Evolutionary conservation across 92 coral and sea anemone species (phyloP).

Genomic region (Zoanthus sociatus): DNA sequence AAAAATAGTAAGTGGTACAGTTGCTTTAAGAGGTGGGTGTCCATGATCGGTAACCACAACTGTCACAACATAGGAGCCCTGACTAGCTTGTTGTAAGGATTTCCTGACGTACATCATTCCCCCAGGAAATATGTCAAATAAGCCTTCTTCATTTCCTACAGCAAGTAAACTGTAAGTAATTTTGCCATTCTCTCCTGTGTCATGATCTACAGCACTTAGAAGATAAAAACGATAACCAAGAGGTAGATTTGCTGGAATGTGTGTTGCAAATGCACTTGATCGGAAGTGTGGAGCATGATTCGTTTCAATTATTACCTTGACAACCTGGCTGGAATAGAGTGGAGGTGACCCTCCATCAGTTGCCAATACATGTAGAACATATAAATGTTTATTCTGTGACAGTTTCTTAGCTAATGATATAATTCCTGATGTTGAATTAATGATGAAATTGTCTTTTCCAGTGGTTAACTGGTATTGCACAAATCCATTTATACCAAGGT

Average conservation of each 20-base stretch:
- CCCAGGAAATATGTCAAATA: slow-evolving; percentile 88
- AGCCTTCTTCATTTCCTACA: slow-evolving; percentile 77
- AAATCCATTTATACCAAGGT: slow-evolving; percentile 85
- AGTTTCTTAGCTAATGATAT: slow-evolving; percentile 71
- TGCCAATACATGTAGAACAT: slow-evolving; percentile 74
- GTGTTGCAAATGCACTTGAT: slow-evolving; percentile 58
- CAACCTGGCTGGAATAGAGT: slow-evolving; percentile 71
- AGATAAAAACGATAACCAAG: slow-evolving; percentile 75
- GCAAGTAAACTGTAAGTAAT: slow-evolving; percentile 63
- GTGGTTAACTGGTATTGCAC: slow-evolving; percentile 78
- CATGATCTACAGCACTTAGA: slow-evolving; percentile 82
- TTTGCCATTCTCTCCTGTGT: slow-evolving; percentile 75
- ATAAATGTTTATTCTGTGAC: slow-evolving; percentile 57
- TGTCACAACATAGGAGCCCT: slow-evolving; percentile 64
- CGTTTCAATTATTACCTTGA: slow-evolving; percentile 72
- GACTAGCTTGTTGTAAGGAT: slow-evolving; percentile 68
- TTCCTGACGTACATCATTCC: slow-evolving; percentile 85
- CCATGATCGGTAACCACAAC: slow-evolving; percentile 87
- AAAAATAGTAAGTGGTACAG: slow-evolving; percentile 70
- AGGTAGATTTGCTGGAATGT: slow-evolving; percentile 76
- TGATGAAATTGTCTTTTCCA: slow-evolving; percentile 70
- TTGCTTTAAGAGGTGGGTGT: slow-evolving; percentile 71
- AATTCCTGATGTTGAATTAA: slow-evolving; percentile 83
- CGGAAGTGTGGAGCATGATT: slow-evolving; percentile 81
- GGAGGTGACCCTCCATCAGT: slow-evolving; percentile 94